These are phyloP conservation scores for Meganola albula DNA, from an alignment of 2,888 invertebrate species.

Conservation along the genomic window DNA sequence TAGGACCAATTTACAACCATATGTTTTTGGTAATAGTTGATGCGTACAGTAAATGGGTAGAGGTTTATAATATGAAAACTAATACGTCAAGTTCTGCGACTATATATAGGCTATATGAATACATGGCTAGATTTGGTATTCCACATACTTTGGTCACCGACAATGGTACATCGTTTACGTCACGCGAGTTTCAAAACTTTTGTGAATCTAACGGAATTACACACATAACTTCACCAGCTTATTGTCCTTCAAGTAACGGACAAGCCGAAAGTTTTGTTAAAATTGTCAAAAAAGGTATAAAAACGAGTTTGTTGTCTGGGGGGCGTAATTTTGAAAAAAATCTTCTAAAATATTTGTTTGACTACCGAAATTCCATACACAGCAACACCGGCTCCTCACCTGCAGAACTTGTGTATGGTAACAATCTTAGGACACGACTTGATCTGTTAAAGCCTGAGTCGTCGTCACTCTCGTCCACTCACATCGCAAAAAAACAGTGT, in stretches of 20 bases:
- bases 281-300: not conserved
- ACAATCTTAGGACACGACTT: no score
- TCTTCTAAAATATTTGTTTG: no score
- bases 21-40: not conserved
- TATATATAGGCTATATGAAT: not conserved
- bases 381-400: no score
- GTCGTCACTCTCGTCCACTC: no score
- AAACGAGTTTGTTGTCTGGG: not conserved
- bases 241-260: not conserved
- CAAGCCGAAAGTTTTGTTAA: not conserved
- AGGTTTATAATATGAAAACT: not conserved
- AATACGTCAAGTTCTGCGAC: not conserved
- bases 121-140: not conserved
- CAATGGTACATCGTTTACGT: not conserved
- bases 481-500: no score
- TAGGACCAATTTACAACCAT: not conserved
- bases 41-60: not conserved
- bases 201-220: not conserved
- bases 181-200: not conserved
- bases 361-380: no score
- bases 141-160: not conserved
- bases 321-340: no score
- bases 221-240: not conserved
- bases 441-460: no score
- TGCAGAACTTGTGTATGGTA: no score